Conservation (phyloP, 1,140 invertebrate genomes). For the Macrobrachium rosenbergii region DNA sequence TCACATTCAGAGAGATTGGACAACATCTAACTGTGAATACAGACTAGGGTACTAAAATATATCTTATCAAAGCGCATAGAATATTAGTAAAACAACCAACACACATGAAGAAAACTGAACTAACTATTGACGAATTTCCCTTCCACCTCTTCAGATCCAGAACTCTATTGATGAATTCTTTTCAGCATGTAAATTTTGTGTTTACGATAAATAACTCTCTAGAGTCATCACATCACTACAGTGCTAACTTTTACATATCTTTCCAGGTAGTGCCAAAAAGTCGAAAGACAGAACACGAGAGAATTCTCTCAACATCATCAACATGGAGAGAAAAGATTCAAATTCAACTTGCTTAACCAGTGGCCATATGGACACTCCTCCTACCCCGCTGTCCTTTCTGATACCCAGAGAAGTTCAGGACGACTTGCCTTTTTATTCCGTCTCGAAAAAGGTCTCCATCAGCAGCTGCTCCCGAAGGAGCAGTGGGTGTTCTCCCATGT, state of each 20-base stretch:
- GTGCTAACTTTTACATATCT: neutral
- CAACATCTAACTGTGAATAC: too few species aligned
- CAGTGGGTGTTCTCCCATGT: slow-evolving; percentile 23
- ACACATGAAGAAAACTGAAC: too few species aligned
- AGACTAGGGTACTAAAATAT: too few species aligned
- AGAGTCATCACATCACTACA: too few species aligned
- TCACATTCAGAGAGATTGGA: too few species aligned
- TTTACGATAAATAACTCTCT: neutral
- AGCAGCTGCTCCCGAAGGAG: neutral
- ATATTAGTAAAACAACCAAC: too few species aligned
- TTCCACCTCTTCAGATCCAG: too few species aligned
- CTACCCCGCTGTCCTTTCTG: slow-evolving; percentile 28
- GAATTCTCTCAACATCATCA: slow-evolving; percentile 19
- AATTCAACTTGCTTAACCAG: slow-evolving; percentile 29
- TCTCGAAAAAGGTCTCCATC: slow-evolving; percentile 12
- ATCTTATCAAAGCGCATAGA: too few species aligned
- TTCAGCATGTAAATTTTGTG: neutral
- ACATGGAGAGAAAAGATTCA: slow-evolving; percentile 13
- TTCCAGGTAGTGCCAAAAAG: slow-evolving; percentile 41
- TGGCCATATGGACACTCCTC: slow-evolving; percentile 10
- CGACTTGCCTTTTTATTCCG: neutral
- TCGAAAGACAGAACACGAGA: slow-evolving; percentile 34
- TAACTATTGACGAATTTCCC: too few species aligned
- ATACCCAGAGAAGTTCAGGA: slow-evolving; percentile 7
- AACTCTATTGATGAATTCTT: too few species aligned